Percentiles rank a stretch among this genome's conserved stretches.
These are phyloP conservation scores for Osmerus eperlanus DNA, from an alignment of 2,113 vertebrate species.

Conservation along the genomic window DNA sequence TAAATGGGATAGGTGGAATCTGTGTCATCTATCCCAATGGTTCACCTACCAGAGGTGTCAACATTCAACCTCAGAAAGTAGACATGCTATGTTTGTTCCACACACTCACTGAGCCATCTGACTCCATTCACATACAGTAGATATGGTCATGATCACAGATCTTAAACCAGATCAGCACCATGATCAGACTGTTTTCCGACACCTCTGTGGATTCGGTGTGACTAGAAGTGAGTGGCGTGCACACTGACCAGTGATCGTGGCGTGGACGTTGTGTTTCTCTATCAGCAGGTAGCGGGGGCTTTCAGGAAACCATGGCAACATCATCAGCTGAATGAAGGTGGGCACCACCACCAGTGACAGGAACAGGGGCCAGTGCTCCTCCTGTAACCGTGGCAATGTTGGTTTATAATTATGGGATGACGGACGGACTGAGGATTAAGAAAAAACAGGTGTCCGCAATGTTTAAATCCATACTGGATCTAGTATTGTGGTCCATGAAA, in stretches of 20 bases:
- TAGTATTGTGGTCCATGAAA: too few species aligned
- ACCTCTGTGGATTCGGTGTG: background rate
- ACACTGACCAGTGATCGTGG: constrained; percentile 79
- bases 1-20: background rate
- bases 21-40: background rate
- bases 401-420: background rate
- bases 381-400: constrained; percentile 63
- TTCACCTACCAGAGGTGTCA: background rate
- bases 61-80: background rate
- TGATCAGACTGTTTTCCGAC: too few species aligned
- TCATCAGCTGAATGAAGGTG: constrained; percentile 79
- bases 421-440: too few species aligned
- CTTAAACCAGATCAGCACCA: too few species aligned
- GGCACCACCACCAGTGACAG: constrained; percentile 79
- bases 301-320: constrained; percentile 88
- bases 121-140: background rate
- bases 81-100: background rate
- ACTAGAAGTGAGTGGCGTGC: background rate
- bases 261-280: constrained; percentile 78
- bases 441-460: too few species aligned
- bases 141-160: too few species aligned
- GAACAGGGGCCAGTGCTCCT: constrained; percentile 85
- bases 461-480: too few species aligned
- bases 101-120: background rate
- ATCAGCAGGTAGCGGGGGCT: constrained; percentile 89